Evolutionary conservation across 2,888 invertebrate species (phyloP).

Genomic region (Liodrosophila aerea): DNA sequence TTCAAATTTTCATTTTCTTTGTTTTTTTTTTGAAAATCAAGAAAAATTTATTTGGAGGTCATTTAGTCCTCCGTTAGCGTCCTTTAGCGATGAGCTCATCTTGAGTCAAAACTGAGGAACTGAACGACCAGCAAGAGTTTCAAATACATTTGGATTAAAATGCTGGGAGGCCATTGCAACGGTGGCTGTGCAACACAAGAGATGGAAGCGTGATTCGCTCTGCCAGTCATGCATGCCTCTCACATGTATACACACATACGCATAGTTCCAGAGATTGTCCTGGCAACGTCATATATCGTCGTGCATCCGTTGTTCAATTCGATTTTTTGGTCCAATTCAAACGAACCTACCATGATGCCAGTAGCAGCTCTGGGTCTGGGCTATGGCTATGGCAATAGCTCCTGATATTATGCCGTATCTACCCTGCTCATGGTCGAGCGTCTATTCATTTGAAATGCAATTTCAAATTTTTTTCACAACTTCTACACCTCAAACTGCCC

Average conservation of each 20-base stretch:
- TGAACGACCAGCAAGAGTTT: conserved; percentile 44
- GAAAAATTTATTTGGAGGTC: conserved; percentile 61
- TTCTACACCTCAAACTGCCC: conserved; percentile 49
- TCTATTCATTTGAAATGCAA: conserved; percentile 78
- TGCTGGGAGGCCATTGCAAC: conserved; percentile 25
- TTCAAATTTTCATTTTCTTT: too few species aligned
- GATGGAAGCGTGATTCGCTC: conserved; percentile 34
- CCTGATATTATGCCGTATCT: conserved; percentile 14
- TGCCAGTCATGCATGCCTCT: conserved; percentile 62
- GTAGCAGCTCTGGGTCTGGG: conserved; percentile 15
- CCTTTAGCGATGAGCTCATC: conserved; percentile 10
- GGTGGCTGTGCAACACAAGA: too few species aligned
- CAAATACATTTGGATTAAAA: conserved; percentile 72
- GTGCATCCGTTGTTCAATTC: conserved; percentile 69
- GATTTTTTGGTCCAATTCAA: conserved; percentile 52
- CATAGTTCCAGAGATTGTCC: conserved; percentile 41
- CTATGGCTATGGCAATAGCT: conserved; percentile 11
- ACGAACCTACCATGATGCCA: conserved; percentile 46
- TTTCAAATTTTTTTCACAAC: conserved; percentile 72
- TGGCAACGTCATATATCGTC: conserved; percentile 64
- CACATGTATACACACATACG: conserved; percentile 18
- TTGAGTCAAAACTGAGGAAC: conserved; percentile 21
- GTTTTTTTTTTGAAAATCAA: conserved; percentile 46
- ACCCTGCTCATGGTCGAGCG: conserved; percentile 16
- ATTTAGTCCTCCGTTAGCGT: conserved; percentile 53